phyloP scores from a whole-genome alignment of 92 coral and sea anemone species.

The Zoanthus gigantus region DNA sequence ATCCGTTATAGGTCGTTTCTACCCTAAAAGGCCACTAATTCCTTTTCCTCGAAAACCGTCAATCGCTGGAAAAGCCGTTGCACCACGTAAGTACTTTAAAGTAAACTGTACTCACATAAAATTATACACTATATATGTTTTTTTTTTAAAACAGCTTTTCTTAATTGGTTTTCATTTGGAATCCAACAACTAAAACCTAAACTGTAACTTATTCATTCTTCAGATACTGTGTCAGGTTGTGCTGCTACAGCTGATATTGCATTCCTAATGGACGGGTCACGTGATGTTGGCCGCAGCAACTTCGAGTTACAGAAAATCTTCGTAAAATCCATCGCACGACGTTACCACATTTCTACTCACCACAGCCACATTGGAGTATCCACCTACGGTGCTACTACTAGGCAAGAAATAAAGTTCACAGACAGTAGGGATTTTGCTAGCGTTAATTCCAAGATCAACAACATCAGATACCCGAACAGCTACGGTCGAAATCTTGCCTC shows the following conservation, averaged over 20 bases:
- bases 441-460: constrained; percentile 18
- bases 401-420: constrained; percentile 57
- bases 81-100: constrained; percentile 31
- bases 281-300: constrained; percentile 75
- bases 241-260: constrained; percentile 89
- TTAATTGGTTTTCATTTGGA: no score
- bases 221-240: constrained; percentile 49
- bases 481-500: constrained; percentile 77
- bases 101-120: neutral
- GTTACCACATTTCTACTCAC: constrained; percentile 77
- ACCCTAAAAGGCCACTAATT: neutral
- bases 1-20: neutral
- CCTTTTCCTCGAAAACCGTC: neutral
- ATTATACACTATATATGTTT: neutral
- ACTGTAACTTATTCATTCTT: neutral
- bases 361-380: constrained; percentile 87
- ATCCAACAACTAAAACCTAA: neutral
- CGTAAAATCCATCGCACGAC: constrained; percentile 44
- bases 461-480: constrained; percentile 63
- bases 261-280: constrained; percentile 91
- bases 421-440: neutral
- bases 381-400: constrained; percentile 73
- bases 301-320: constrained; percentile 84
- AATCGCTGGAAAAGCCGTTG: neutral
- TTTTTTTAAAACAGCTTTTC: neutral